These are phyloP conservation scores for Drosophila tsacasi DNA, from an alignment of 1,140 invertebrate species.

Conservation along the genomic window DNA sequence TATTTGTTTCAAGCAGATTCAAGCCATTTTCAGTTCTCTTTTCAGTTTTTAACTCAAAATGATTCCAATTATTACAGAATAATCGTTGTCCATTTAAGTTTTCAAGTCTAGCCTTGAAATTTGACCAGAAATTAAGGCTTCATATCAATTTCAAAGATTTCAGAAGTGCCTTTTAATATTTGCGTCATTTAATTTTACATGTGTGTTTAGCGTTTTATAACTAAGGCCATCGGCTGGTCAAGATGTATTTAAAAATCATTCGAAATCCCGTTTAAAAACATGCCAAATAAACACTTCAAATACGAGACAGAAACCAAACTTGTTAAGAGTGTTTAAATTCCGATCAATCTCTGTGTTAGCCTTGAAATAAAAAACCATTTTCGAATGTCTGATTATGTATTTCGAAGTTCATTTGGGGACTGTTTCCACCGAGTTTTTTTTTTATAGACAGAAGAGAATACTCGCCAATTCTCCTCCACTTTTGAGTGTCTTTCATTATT, in stretches of 20 bases:
- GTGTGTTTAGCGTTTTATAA: neutral
- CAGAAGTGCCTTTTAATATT: constrained; percentile 8
- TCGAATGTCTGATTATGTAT: constrained; percentile 19
- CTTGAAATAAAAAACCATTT: constrained; percentile 14
- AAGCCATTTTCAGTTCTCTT: neutral
- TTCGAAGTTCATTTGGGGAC: neutral
- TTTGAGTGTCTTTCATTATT: neutral
- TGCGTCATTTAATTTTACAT: constrained; percentile 9
- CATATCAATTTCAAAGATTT: constrained; percentile 1
- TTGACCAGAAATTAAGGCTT: neutral
- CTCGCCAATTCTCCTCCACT: neutral
- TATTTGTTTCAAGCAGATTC: neutral
- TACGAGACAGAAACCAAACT: constrained; percentile 19
- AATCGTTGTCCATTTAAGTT: neutral
- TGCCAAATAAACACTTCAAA: constrained; percentile 38
- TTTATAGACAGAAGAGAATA: neutral
- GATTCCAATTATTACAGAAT: neutral
- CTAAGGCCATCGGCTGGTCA: constrained; percentile 8
- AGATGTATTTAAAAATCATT: constrained; percentile 23
- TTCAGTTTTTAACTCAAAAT: neutral
- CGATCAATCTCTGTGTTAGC: constrained; percentile 28
- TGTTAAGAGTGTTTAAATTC: constrained; percentile 28
- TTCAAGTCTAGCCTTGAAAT: neutral
- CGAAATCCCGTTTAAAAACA: constrained; percentile 29
- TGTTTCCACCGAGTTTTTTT: neutral